Evolutionary conservation across 1,140 invertebrate genomes (phyloP), one percentile per base, ranked within the genome.

Genomic region (Scylla paramamosain): DNA sequence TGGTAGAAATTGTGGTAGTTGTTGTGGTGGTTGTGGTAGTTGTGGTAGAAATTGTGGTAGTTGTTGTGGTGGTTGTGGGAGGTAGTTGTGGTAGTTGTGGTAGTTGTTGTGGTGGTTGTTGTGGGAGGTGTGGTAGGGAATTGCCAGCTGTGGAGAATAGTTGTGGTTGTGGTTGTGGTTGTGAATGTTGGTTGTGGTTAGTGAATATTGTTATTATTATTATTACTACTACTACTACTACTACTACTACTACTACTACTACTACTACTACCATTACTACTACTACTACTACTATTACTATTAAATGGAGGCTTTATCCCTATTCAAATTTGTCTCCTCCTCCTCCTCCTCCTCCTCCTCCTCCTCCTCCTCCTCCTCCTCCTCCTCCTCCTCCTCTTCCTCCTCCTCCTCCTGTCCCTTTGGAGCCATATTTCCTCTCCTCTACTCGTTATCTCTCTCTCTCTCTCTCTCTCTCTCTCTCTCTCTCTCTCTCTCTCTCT

Each of bases 141-240:
- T 39, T 39, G 39, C n/a, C 6, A 6, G 39, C 6, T 39, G 39
- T 39, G 39, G 6, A 39, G 1, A 6, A 2, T 39, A 6, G 39
- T 39, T 39, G 39, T 39, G 39, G 39, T 39, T 39, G n/a, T n/a
- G n/a, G n/a, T n/a, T 39, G 39, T 39, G 39, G 39, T 39, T 39
- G 39, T 39, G 39, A 39, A 39, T 39, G 39, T 39, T 39, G 39
- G 39, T 39, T 39, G 39, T 39, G 39, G 39, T 39, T 39, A n/a
- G 39, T 39, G 39, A 39, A 39, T 89, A 89, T 89, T 89, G 46
- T 89, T 89, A 89, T 89, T 89, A 89, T 89, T 89, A 46, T 46
- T 89, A 89, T 89, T 89, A 20, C 2, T 39, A 46, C 10, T 89
- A 46, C 2, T 31, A 77, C n/a, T 77, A 77, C n/a, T 77, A 77